A percentile compares a stretch with the other conserved stretches of the same genome.
These are phyloP conservation scores for Spongilla lacustris DNA, from an alignment of 37 sponge, comb jelly and placozoan genomes.

Conservation along the genomic window DNA sequence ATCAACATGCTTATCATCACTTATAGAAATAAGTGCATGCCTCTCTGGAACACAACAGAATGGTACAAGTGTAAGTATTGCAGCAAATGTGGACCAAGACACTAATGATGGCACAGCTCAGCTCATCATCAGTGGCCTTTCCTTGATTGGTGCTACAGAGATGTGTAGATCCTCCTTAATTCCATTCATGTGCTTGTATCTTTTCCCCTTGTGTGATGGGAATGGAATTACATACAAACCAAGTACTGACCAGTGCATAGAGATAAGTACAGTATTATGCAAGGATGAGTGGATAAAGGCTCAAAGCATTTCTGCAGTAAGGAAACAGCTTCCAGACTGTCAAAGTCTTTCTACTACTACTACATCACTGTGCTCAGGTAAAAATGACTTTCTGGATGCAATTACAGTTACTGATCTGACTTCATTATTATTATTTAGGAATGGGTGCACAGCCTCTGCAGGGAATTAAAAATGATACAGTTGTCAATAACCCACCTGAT, in stretches of 20 bases:
- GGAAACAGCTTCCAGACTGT: neutral
- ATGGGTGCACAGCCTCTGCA: no score
- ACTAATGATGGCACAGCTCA: neutral
- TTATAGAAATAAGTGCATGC: neutral
- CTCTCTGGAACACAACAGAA: neutral
- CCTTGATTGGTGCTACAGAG: neutral
- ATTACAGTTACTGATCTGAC: no score
- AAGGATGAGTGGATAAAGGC: neutral
- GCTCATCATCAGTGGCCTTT: neutral
- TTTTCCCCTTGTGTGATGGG: constrained; percentile 3
- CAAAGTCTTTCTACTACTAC: neutral
- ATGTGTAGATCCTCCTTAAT: neutral
- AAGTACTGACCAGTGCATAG: neutral
- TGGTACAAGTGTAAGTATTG: neutral
- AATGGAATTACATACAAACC: neutral
- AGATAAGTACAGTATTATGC: neutral
- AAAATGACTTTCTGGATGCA: neutral
- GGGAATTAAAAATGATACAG: no score
- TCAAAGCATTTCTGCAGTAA: neutral
- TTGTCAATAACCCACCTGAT: neutral
- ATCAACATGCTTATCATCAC: neutral
- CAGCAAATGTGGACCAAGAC: neutral
- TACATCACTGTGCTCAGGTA: neutral
- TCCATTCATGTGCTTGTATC: constrained; percentile 21
- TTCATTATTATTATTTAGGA: no score